Base-by-base conservation (phyloP, 2,888 invertebrate genomes). In the Rutpela maculata region DNA sequence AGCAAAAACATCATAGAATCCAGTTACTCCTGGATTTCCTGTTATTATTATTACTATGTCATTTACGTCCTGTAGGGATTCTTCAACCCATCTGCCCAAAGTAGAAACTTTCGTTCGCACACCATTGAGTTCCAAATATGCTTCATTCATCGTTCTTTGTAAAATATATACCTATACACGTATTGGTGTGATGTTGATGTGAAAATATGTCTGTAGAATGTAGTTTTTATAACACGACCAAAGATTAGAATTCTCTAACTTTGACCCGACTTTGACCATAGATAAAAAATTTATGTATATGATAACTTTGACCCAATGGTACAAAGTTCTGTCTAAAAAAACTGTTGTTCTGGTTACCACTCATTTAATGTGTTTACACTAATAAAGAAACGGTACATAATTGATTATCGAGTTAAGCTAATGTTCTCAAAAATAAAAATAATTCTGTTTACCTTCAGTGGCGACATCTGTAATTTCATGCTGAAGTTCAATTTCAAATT, bases 21-120 rank as follows among this genome's bases (percentile, higher is more conserved):
- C 93, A 0, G 95, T 93, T 26, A 97, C 87, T 1, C 98, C 98
- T 10, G 98, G 98, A 91, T 98, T 98, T 38, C 98, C 97, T 31
- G 96, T 94, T 80, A 97, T 93, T 80, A 95, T 92, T 62, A 97
- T 84, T 60, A 96, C 93, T 11, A 97, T 87, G 79, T 92, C 90
- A 17, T 83, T 81, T 4, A 71, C 79, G 31, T 91, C 91, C 74
- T 89, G 87, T 66, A 93, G 91, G 1, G 89, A 86, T 81, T 95
- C 94, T 84, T 94, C 93, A 22, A 94, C 90, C 92, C 93, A 93
- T 78, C 92, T 91, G 18, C 95, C 97, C 91, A 93, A 95, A 6
- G 94, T 93, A 73, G 95, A 89, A 11, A 97, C 89, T 84, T 94
- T 93, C 0, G 95, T 96, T 74, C 94, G 93, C 57, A 96, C 92